Conservation (phyloP, 2,888 invertebrate genomes). For the Caenorhabditis sp. region DNA sequence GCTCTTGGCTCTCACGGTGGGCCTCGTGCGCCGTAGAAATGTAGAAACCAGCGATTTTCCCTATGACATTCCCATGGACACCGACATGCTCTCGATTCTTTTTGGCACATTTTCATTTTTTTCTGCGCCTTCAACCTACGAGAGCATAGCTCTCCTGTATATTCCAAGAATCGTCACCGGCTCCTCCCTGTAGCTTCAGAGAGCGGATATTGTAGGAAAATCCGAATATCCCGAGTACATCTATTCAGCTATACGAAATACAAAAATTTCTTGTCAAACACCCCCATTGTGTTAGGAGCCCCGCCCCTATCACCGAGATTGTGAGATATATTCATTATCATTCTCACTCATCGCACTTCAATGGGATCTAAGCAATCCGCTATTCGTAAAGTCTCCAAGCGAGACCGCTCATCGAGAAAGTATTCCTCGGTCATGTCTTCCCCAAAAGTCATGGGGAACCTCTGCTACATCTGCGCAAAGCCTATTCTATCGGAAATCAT, state of each 20-base stretch:
- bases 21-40: no score
- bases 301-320: neutral
- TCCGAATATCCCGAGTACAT: neutral
- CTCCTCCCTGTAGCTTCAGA: neutral
- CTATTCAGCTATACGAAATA: conserved; percentile 1
- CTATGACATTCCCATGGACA: conserved; percentile 12
- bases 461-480: no score
- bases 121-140: neutral
- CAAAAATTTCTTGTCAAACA: neutral
- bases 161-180: neutral
- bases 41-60: neutral
- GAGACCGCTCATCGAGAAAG: no score
- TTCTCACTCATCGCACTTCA: no score
- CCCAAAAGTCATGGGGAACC: no score
- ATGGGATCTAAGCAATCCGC: neutral
- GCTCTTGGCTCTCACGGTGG: neutral
- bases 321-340: no score
- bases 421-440: no score
- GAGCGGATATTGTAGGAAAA: conserved; percentile 1
- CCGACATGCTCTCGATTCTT: neutral
- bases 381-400: neutral
- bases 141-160: neutral
- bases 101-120: conserved; percentile 18
- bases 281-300: neutral
- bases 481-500: neutral